These are phyloP conservation scores for Plutomurus gul DNA, from an alignment of 1,140 invertebrate genomes.

Conservation along the genomic window DNA sequence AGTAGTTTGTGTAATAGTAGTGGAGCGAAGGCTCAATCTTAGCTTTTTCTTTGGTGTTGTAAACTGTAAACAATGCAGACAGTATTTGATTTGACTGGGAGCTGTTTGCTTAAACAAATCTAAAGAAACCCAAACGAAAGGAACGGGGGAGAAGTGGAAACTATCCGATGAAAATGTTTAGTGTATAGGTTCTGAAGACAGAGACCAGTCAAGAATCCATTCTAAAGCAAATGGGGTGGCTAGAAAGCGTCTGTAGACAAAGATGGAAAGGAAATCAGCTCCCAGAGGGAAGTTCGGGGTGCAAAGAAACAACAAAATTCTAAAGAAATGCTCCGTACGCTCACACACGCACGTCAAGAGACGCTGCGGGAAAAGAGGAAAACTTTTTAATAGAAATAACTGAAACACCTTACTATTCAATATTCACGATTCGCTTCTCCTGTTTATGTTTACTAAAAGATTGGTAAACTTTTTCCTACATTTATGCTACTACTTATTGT, in stretches of 20 bases:
- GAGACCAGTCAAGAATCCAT: not conserved
- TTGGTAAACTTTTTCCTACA: not conserved
- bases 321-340: not conserved
- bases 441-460: not conserved
- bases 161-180: not conserved
- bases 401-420: not conserved
- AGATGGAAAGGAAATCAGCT: not conserved
- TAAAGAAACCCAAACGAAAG: no score
- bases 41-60: slow-evolving; percentile 7
- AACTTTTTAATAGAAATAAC: not conserved
- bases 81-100: slow-evolving; percentile 17
- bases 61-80: slow-evolving; percentile 26
- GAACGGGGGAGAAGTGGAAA: not conserved
- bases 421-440: not conserved
- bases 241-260: not conserved
- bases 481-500: not conserved
- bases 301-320: not conserved
- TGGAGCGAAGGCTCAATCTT: not conserved
- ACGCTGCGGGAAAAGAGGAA: no score
- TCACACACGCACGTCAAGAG: no score
- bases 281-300: not conserved
- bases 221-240: not conserved
- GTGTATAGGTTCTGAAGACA: not conserved
- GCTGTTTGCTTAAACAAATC: slow-evolving; percentile 1
- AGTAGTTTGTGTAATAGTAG: no score